Conservation (phyloP, 2,888 invertebrate species). For the Brachypterus glaber region DNA sequence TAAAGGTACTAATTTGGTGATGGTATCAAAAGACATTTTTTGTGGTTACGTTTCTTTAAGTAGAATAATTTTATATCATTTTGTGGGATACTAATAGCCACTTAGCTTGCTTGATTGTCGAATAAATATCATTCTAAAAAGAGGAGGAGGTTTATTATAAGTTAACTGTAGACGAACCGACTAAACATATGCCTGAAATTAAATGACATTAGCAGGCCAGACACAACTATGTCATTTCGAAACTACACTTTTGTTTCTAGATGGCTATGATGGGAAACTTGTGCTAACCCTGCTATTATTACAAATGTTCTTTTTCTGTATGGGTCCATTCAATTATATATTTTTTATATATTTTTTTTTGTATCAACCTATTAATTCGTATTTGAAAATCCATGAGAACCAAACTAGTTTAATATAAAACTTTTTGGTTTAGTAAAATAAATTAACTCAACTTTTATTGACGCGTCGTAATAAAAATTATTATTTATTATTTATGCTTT, state of each 20-base stretch:
- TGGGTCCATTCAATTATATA: too few relatives aligned
- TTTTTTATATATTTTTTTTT: too few relatives aligned
- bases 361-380: too few relatives aligned
- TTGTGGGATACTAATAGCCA: slow-evolving; percentile 27
- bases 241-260: slow-evolving; percentile 19
- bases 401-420: too few relatives aligned
- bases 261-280: slow-evolving; percentile 22
- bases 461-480: too few relatives aligned
- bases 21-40: slow-evolving; percentile 27
- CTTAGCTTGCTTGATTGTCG: slow-evolving; percentile 23
- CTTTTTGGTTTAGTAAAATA: too few relatives aligned
- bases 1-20: slow-evolving; percentile 21
- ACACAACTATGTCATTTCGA: slow-evolving; percentile 31
- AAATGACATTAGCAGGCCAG: slow-evolving; percentile 34
- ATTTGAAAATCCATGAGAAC: too few relatives aligned
- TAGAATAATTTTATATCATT: slow-evolving; percentile 31
- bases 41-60: slow-evolving; percentile 26
- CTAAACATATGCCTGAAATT: slow-evolving; percentile 36
- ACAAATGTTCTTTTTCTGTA: slow-evolving; percentile 23
- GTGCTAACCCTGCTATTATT: slow-evolving; percentile 20
- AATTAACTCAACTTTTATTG: too few relatives aligned
- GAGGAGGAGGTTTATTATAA: slow-evolving; percentile 15
- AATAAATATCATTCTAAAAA: slow-evolving; percentile 19
- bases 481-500: too few relatives aligned
- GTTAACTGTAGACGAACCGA: slow-evolving; percentile 15